Base-by-base conservation (phyloP, 2,888 invertebrate species). In the Ferrisia virgata region DNA sequence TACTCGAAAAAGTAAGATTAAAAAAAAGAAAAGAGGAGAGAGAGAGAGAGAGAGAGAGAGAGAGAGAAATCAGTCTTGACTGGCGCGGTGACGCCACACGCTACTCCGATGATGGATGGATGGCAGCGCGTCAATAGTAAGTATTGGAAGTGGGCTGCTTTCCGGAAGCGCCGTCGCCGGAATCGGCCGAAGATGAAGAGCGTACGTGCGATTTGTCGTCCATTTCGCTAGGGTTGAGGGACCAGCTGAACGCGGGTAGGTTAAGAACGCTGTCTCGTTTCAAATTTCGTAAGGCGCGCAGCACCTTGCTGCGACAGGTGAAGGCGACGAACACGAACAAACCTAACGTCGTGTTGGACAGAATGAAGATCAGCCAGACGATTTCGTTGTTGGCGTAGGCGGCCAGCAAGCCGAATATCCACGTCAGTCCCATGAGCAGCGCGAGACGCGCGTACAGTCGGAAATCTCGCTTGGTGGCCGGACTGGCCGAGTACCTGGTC, bases 301-400 rank as follows among this genome's bases (percentile, higher is more conserved):
- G 86, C 25, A 89, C 89, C 86, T 89, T 89, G 28, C 88, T 87
- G 11, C 89, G 89, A 86, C 90, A 90, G 1, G 90, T 89, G 87
- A 90, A 90, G 0, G 89, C 89, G 6, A 89, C 86, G 86, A 90
- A 90, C 81, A 90, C 90, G 87, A 90, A 90, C 39, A 90, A 87
- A 1, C 90, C 90, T 86, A 90, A 90, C 6, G 90, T 87, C 5
- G 90, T 89, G 87, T 90, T 90, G 81, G 90, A 87, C 3, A 88
- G 87, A 5, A 90, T 88, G 87, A 90, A 90, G 15, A 89, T 86
- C 85, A 90, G 89, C 90, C 90, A 90, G 13, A 90, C 86, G 25
- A 87, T 86, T 79, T 87, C 87, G 64, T 87, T 86, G 85, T 90
- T 89, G 6, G 89, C 86, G 72, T 88, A 88, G 2, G 89, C 89